Conservation (phyloP, 2,888 invertebrate genomes). For the Tortricodes alternella region DNA sequence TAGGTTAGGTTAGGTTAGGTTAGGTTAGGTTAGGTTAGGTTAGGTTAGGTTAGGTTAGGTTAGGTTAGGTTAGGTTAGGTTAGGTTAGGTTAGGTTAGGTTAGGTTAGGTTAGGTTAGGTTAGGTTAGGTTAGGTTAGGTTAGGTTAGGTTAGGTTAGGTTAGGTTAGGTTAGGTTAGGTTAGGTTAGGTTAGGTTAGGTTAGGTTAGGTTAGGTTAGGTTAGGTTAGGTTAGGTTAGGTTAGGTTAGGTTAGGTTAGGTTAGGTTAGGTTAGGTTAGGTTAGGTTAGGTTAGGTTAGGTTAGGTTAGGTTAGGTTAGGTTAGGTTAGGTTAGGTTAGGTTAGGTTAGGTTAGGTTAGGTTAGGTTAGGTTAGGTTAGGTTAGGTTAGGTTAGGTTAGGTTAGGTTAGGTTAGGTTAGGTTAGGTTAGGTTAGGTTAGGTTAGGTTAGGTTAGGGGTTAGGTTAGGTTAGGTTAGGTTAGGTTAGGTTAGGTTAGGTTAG, state of each 20-base stretch:
- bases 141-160: slow-evolving; percentile 2
- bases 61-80: slow-evolving; percentile 4
- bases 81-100: slow-evolving; percentile 4
- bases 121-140: neutral
- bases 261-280: slow-evolving; percentile 13
- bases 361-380: slow-evolving; percentile 18
- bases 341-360: slow-evolving; percentile 18
- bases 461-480: slow-evolving; percentile 16
- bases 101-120: slow-evolving; percentile 4
- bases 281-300: slow-evolving; percentile 15
- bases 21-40: slow-evolving; percentile 4
- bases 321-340: slow-evolving; percentile 19
- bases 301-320: slow-evolving; percentile 18
- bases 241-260: slow-evolving; percentile 19
- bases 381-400: slow-evolving; percentile 18
- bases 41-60: slow-evolving; percentile 4
- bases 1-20: slow-evolving; percentile 4
- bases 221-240: slow-evolving; percentile 8
- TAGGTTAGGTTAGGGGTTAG: slow-evolving; percentile 17
- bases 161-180: slow-evolving; percentile 4
- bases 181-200: neutral
- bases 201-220: slow-evolving; percentile 3
- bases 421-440: slow-evolving; percentile 17
- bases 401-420: slow-evolving; percentile 18
- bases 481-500: slow-evolving; percentile 19